Conservation (phyloP, 2,113 vertebrate species). For the Miniopterus natalensis region DNA sequence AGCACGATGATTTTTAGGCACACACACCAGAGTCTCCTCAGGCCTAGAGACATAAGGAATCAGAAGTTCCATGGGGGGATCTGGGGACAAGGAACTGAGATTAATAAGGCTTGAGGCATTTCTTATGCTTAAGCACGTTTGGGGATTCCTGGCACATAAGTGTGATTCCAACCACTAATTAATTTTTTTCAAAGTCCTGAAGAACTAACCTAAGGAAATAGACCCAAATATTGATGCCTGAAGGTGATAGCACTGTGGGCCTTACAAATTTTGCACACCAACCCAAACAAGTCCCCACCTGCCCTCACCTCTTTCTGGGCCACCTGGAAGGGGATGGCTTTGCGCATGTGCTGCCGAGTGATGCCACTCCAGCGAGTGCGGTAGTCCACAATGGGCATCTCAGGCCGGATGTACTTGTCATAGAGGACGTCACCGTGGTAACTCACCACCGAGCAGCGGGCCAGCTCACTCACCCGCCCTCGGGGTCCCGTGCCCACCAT, state of each 20-base stretch:
- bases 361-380: conserved; percentile 97
- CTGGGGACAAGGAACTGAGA: not conserved
- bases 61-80: not conserved
- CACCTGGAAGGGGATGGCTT: conserved; percentile 90
- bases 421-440: conserved; percentile 94
- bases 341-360: conserved; percentile 89
- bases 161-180: not conserved
- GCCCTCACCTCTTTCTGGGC: conserved; percentile 93
- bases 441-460: conserved; percentile 94
- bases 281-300: not conserved
- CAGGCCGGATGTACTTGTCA: conserved; percentile 93
- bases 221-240: not conserved
- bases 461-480: conserved; percentile 92
- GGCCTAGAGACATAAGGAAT: not conserved
- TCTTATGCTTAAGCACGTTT: not conserved
- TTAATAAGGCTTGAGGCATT: not conserved
- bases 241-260: too few relatives aligned
- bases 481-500: conserved; percentile 97
- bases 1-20: not conserved
- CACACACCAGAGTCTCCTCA: not conserved
- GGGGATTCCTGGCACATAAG: not conserved
- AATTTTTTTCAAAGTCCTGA: not conserved
- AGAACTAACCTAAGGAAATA: not conserved
- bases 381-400: conserved; percentile 92
- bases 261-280: not conserved